Evolutionary conservation across 2,797 vertebrate species (phyloP), one percentile per base, ranked within the genome.

Genomic region (Iguana delicatissima): DNA sequence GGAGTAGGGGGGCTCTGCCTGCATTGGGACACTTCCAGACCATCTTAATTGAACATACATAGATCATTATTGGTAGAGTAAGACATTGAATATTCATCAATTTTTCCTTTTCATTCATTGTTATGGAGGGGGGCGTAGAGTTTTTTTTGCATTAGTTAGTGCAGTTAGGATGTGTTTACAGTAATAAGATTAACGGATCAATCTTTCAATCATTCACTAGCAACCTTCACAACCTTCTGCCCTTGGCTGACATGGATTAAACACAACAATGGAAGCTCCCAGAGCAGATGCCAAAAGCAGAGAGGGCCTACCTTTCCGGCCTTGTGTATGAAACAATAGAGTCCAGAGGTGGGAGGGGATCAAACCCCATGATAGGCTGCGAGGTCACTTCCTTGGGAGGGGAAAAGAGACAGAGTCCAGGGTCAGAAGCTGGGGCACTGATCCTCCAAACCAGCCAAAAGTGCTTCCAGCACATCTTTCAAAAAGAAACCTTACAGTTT

Each of bases 301-400:
- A 38, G 0, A 83, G 14, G 0, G 0, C 24, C 9, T 98, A 99
- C 99, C 99, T 99, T 95, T 98, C 98, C 0, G 99, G 99, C 89
- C 98, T 97, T 76, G 97, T 98, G 93, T 99, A 99, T 0, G 99
- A 98, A 83, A 95, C 62, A n/a, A 99, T 96, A 20, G 98, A 98
- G 89, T 99, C 98, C 95, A 98, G 88, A 0, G 99, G 99, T 79
- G 99, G 99, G 6, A 99, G 97, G 1, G 99, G 99, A 94, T 99
- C 99, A 12, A 99, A 99, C 1, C 98, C 98, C 98, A 99, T 98
- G 94, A 99, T 97, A 20, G 99, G 98, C 95, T 99, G 98, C 13
- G 98, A 98, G 76, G 98, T 99, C 96, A 99, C 98, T 50, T 99
- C 99, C 99, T 99, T 96, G 1, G 3, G 84, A 59, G 55, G 32